phyloP scores from a whole-genome alignment of 2,888 invertebrate species.

The Polymixis lichenea region DNA sequence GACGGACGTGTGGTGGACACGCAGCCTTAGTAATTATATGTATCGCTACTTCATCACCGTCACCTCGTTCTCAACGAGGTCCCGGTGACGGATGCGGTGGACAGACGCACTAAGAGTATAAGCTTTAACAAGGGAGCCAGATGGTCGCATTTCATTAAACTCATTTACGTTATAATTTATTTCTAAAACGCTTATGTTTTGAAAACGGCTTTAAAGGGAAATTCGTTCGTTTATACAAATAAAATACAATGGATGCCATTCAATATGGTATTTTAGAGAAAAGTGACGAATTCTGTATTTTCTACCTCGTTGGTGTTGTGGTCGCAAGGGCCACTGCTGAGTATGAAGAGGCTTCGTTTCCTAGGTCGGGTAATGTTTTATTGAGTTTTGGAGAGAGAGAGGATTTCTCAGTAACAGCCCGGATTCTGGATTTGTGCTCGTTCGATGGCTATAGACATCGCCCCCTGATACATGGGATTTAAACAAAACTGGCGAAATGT shows the following conservation, averaged over 20 bases:
- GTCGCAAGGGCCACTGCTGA: too few species aligned
- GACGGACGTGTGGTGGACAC: not conserved
- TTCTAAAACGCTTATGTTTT: not conserved
- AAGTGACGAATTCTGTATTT: too few species aligned
- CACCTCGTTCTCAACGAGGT: not conserved
- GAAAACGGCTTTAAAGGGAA: not conserved
- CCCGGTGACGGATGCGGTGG: not conserved
- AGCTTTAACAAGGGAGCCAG: not conserved
- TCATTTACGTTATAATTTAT: slow-evolving; percentile 1
- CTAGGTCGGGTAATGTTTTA: too few species aligned
- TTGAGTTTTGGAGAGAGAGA: too few species aligned
- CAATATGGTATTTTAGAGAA: not conserved
- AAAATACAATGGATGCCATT: not conserved
- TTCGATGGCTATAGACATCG: not conserved
- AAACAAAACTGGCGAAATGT: too few species aligned
- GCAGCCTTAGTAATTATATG: not conserved
- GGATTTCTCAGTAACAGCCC: too few species aligned
- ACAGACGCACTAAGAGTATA: not conserved
- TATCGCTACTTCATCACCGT: not conserved
- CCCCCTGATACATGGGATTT: too few species aligned
- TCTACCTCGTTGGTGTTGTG: too few species aligned
- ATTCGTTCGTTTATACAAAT: not conserved
- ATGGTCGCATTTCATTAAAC: not conserved
- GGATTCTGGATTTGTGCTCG: too few species aligned
- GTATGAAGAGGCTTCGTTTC: too few species aligned